Evolutionary conservation across 2,888 invertebrate genomes (phyloP).

Genomic region (Polia nebulosa): DNA sequence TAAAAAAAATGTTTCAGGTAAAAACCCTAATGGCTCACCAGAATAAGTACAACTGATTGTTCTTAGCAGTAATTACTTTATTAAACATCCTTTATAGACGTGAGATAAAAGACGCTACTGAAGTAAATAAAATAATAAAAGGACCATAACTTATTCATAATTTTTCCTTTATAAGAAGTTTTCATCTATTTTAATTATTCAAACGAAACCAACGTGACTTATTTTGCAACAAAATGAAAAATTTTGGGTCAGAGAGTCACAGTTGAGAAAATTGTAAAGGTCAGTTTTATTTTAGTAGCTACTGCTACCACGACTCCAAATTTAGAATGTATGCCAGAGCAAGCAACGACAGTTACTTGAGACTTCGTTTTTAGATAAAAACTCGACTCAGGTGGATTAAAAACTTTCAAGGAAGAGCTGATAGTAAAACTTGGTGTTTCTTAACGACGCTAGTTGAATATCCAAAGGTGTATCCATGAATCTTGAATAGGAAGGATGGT

Average conservation of each 20-base stretch:
- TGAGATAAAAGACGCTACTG: not conserved
- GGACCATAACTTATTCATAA: constrained; percentile 24
- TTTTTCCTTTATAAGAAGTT: constrained; percentile 25
- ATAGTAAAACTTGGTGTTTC: constrained; percentile 10
- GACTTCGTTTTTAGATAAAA: constrained; percentile 32
- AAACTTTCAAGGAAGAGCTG: constrained; percentile 12
- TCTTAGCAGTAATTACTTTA: not conserved
- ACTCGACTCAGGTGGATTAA: constrained; percentile 20
- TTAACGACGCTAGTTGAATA: not conserved
- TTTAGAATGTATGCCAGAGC: constrained; percentile 58
- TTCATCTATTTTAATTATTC: constrained; percentile 37
- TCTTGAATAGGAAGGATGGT: too few relatives aligned
- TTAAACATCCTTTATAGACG: not conserved
- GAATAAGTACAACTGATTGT: constrained; percentile 1
- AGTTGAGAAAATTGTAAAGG: constrained; percentile 42
- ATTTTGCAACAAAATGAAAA: constrained; percentile 34
- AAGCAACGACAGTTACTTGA: constrained; percentile 27
- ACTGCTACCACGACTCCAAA: constrained; percentile 11
- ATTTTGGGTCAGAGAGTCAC: constrained; percentile 13
- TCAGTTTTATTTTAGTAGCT: constrained; percentile 53
- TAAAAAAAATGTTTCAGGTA: not conserved
- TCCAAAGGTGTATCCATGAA: not conserved
- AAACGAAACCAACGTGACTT: constrained; percentile 28
- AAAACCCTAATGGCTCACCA: not conserved
- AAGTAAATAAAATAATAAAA: constrained; percentile 13